Evolutionary conservation across 2,113 vertebrate species (phyloP).

Genomic region (Dendrocopos noguchii): DNA sequence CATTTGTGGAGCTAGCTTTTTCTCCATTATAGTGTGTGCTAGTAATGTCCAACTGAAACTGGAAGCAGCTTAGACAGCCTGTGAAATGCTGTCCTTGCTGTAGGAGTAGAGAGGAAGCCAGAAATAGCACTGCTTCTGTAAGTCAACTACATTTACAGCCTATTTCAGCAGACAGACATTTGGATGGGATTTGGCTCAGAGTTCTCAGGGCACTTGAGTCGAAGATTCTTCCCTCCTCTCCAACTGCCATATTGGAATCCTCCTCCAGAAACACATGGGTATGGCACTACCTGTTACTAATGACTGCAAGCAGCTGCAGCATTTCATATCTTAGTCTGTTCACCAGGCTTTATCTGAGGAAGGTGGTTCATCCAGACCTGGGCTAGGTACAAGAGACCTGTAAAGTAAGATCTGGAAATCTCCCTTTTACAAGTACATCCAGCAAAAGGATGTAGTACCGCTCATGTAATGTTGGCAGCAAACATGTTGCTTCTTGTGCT

Average conservation of each 20-base stretch:
- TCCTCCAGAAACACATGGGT: neutral
- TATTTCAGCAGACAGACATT: neutral
- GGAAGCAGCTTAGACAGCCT: neutral
- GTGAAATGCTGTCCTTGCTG: neutral
- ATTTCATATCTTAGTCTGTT: neutral
- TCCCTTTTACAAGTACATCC: neutral
- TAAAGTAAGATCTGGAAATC: neutral
- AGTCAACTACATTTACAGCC: neutral
- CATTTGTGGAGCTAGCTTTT: neutral
- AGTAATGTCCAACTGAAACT: neutral
- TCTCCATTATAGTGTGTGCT: neutral
- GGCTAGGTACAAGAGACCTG: neutral
- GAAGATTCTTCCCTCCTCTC: neutral
- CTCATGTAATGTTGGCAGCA: neutral
- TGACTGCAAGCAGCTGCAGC: neutral
- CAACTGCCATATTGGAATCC: neutral
- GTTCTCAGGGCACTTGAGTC: neutral
- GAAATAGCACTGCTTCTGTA: neutral
- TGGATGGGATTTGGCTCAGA: neutral
- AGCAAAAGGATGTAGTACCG: neutral
- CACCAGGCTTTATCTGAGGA: neutral
- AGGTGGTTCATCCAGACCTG: neutral
- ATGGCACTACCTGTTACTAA: neutral
- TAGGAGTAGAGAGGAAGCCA: neutral
- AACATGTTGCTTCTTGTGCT: accelerated